Conservation (phyloP, 1,140 invertebrate species). For the Papilio machaon region DNA sequence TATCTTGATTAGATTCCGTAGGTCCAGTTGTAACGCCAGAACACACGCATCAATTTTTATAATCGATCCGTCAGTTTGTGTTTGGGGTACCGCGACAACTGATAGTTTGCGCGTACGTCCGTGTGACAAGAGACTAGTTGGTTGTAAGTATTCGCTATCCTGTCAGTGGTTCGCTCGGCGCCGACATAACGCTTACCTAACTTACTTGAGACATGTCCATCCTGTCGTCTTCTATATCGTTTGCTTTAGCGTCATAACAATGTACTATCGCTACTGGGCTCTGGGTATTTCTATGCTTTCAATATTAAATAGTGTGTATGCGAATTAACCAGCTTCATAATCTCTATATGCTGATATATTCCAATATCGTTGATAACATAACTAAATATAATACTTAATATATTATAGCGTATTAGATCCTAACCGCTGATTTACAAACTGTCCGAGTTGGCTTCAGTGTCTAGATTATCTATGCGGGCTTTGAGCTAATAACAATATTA, state of each 20-base stretch:
- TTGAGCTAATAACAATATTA: conserved; percentile 74
- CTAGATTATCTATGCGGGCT: conserved; percentile 81
- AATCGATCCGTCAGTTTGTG: conserved; percentile 63
- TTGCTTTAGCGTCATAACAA: conserved; percentile 80
- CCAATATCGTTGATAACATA: conserved; percentile 73
- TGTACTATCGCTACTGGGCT: conserved; percentile 79
- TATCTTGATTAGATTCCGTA: conserved; percentile 30
- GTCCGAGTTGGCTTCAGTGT: conserved; percentile 79
- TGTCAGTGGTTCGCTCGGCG: conserved; percentile 71
- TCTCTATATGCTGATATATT: conserved; percentile 80
- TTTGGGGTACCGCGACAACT: conserved; percentile 58
- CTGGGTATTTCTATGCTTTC: conserved; percentile 81
- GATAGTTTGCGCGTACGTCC: conserved; percentile 59
- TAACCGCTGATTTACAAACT: conserved; percentile 71
- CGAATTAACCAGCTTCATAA: conserved; percentile 80
- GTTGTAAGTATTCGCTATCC: conserved; percentile 77
- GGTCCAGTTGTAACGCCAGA: conserved; percentile 20
- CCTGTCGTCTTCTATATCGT: conserved; percentile 77
- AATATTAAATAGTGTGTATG: conserved; percentile 81
- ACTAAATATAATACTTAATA: conserved; percentile 57
- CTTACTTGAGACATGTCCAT: conserved; percentile 77
- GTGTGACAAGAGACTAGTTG: conserved; percentile 67
- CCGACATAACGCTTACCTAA: conserved; percentile 74
- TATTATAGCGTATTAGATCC: conserved; percentile 77
- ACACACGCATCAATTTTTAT: conserved; percentile 14